Base-by-base conservation (phyloP, 2,888 invertebrate species). In the Archaeoteleia sp. region DNA sequence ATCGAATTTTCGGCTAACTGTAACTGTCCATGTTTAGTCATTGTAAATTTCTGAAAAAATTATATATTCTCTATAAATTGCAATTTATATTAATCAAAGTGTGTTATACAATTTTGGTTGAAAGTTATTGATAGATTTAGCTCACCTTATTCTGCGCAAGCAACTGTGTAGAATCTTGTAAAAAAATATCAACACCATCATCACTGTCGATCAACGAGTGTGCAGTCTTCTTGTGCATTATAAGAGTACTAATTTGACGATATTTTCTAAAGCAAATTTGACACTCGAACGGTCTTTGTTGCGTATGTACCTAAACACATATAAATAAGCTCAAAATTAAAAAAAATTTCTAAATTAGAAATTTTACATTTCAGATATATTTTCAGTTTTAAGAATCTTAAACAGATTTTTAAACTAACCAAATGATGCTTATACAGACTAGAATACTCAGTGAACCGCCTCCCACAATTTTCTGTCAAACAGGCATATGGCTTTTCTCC, bases 401-500 rank as follows among this genome's bases (percentile, higher is more conserved):
- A n/a, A n/a, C n/a, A 23, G 7, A 10, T 25, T 17, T 9, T 20
- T 13, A 4, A 8, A 30, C 73, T 72, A 40, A 77, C 77, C 30
- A 77, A 12, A 27, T 54, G 54, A 30, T 55, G 55, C 45, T 55
- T 55, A 27, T 55, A 55, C 10, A 91, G 86, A 72, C 90, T 91
- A 43, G 91, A 91, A 79, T 91, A 91, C 79, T 91, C 91, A 0
- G 91, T 91, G 75, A 91, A 91, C 39, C 90, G 85, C 77, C 90
- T 90, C 13, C 88, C 88, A 80, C 91, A 91, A 40, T 88, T 89
- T 71, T 86, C 84, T 8, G 89, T 87, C 8, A 87, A 84, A 77
- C 91, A 91, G 12, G 88, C 87, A 74, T 90, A 91, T 0, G 91
- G 91, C 77, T 91, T 91, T 78, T 91, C 91, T 12, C 91, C 91